Evolutionary conservation across 2,797 vertebrate genomes (phyloP).

Genomic region (Liasis olivaceus): DNA sequence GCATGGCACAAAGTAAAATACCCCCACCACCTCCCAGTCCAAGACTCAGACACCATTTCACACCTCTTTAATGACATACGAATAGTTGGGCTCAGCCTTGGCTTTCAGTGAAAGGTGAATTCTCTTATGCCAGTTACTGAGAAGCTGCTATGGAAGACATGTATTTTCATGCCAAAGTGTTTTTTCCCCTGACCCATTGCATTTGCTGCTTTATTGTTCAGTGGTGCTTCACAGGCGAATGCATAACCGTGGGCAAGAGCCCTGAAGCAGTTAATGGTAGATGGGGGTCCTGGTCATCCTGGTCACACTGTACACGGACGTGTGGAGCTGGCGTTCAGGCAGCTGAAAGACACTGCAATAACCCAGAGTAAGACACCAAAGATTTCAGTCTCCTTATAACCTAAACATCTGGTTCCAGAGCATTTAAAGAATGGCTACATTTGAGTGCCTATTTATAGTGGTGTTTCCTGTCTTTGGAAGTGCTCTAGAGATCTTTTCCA

Average conservation of each 20-base stretch:
- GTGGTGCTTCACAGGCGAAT: slow-evolving; percentile 97
- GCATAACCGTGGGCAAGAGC: slow-evolving; percentile 92
- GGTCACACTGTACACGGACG: slow-evolving; percentile 94
- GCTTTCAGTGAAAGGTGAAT: background rate
- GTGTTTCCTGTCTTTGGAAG: background rate
- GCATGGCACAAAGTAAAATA: background rate
- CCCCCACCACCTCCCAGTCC: too few species aligned
- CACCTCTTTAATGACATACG: background rate
- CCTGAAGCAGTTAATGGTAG: slow-evolving; percentile 90
- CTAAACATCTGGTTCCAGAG: background rate
- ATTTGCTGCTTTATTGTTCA: slow-evolving; percentile 58
- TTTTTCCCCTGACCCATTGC: background rate
- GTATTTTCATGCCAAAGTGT: background rate
- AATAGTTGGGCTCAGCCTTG: background rate
- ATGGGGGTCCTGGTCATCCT: slow-evolving; percentile 90
- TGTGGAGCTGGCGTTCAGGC: slow-evolving; percentile 92
- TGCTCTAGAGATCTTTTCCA: background rate
- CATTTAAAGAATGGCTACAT: background rate
- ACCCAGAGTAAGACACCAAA: slow-evolving; percentile 85
- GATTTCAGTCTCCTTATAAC: background rate
- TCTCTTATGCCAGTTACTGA: background rate
- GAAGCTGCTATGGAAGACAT: background rate
- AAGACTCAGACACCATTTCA: background rate
- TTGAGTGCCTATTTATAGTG: background rate
- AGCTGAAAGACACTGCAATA: slow-evolving; percentile 89